Evolutionary conservation across 2,113 vertebrate genomes (phyloP), one percentile per base, ranked within the genome.

Genomic region (Anser brachyrhynchus): DNA sequence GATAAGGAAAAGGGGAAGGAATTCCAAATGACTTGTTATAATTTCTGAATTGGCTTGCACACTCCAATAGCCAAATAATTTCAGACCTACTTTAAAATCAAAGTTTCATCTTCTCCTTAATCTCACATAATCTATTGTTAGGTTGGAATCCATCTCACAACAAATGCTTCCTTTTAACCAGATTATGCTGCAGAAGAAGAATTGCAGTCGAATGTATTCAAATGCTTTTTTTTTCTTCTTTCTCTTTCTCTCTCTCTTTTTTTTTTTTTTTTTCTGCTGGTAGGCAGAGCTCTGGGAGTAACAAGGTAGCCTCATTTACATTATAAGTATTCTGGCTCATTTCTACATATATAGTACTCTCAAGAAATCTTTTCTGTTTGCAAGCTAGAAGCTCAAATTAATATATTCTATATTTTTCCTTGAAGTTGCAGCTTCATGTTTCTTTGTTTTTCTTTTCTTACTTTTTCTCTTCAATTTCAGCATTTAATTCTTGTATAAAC

Each of bases 401-500:
- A 29, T 58, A 17, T 74, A 64, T 87, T 86, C 82, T 91, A 69
- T 37, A 26, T 79, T 49, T 28, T 10, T 31, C 3, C 6, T 39
- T 59, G 6, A 80, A 44, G 8, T 49, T 72, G 35, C 39, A 65
- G 13, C 6, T 19, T 71, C 54, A 76, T 37, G 9, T 25, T 49
- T 16, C 16, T 25, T 71, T 35, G 28, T 29, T 37, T 26, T 28
- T 19, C 39, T 65, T 59, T 59, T 41, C 94, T 84, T 84, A 87
- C 87, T 90, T 94, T 97, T 90, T 85, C 86, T 64, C 43, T 46
- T 25, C 49, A 46, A 20, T 59, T 62, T 90, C 92, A 82, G 4
- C 39, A 26, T 92, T 61, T 74, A 41, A n/a, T 87, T 84, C 57
- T 79, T 90, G 86, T 64, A 43, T 80, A 94, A 97, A 97, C 13